phyloP scores from a whole-genome alignment of 2,888 invertebrate genomes.

The Patella ulyssiponensis region DNA sequence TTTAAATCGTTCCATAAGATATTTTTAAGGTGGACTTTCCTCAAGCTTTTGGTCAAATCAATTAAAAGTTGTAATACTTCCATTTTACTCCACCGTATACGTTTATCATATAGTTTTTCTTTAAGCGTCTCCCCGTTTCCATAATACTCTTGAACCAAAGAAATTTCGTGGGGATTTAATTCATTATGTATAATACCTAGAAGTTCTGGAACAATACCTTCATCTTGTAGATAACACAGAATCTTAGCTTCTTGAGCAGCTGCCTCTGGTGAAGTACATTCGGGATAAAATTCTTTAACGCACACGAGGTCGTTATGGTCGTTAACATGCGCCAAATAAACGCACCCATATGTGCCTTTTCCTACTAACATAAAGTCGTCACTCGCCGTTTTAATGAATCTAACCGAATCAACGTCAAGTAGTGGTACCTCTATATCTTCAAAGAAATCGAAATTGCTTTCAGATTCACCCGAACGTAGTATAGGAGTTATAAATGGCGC shows the following conservation, averaged over 20 bases:
- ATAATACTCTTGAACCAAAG: not conserved
- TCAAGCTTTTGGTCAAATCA: constrained; percentile 34
- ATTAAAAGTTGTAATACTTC: not conserved
- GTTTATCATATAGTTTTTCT: not conserved
- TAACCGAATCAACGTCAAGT: constrained; percentile 32
- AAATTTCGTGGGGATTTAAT: not conserved
- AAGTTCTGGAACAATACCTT: constrained; percentile 36
- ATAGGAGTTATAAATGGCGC: no score
- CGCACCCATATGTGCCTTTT: constrained; percentile 38
- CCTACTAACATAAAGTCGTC: constrained; percentile 39
- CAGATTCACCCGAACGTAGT: no score
- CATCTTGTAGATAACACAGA: constrained; percentile 38
- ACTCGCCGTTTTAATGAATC: constrained; percentile 32
- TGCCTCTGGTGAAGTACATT: constrained; percentile 32
- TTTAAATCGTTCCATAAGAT: constrained; percentile 40
- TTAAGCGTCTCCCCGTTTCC: not conserved
- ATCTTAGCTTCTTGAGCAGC: constrained; percentile 39
- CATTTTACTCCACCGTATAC: not conserved
- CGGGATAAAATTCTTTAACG: constrained; percentile 6
- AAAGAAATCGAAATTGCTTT: not conserved
- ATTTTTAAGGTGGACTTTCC: constrained; percentile 35
- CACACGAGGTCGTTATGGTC: not conserved
- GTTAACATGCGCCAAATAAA: constrained; percentile 32
- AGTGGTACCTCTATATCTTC: constrained; percentile 36
- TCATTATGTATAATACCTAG: constrained; percentile 26